A percentile compares a stretch with the other conserved stretches of the same genome.
Conservation (phyloP, 2,113 vertebrate species). For the Chloropsis hardwickii region DNA sequence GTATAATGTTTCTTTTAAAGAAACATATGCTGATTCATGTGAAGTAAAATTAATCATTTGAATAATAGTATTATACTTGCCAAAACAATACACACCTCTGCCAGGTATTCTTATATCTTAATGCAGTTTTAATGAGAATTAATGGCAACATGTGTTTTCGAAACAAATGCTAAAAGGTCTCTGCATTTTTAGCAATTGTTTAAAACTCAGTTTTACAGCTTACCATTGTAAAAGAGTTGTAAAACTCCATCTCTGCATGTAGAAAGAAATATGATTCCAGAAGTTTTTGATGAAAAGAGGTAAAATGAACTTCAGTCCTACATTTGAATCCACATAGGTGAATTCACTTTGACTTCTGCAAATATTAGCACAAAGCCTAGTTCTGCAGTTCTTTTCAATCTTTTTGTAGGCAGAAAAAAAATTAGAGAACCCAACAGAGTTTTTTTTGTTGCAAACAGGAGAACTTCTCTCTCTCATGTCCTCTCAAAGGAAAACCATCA, state of each 20-base stretch:
- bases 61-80: neutral
- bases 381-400: neutral
- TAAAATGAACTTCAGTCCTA: neutral
- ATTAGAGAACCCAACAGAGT: neutral
- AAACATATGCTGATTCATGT: conserved; percentile 1
- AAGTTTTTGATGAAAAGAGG: conserved; percentile 15
- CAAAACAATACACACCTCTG: conserved; percentile 31
- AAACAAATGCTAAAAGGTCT: conserved; percentile 4
- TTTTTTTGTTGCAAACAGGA: conserved; percentile 1
- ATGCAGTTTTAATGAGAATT: conserved; percentile 33
- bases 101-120: conserved; percentile 6
- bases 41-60: conserved; percentile 17
- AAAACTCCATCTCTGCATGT: conserved; percentile 8
- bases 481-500: conserved; percentile 17
- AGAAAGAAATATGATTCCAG: conserved; percentile 36
- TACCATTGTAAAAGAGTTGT: neutral
- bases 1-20: neutral
- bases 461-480: neutral
- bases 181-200: conserved; percentile 33
- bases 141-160: neutral
- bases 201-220: conserved; percentile 31
- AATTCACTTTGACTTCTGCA: neutral
- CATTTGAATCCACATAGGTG: neutral
- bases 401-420: neutral
- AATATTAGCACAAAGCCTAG: conserved; percentile 7